Conservation (phyloP, 2,113 vertebrate genomes). For the Crotalus helleri region DNA sequence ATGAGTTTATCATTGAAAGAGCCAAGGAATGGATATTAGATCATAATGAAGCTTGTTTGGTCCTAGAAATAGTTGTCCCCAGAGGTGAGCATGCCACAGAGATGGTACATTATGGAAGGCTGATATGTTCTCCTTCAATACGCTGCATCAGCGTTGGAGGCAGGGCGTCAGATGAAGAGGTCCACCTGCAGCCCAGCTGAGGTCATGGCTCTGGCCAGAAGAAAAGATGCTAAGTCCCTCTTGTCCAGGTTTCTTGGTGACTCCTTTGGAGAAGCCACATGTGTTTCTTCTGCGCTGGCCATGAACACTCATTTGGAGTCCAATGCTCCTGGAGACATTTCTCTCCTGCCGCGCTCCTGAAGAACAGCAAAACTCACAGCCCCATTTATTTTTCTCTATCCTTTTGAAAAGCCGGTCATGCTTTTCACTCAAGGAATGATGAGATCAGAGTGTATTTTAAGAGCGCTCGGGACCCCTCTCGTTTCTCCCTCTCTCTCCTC, state of each 20-base stretch:
- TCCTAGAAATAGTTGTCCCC: slow-evolving; percentile 8
- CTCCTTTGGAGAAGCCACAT: background rate
- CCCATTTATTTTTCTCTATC: slow-evolving; percentile 44
- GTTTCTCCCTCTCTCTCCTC: background rate
- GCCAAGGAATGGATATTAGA: slow-evolving; percentile 18
- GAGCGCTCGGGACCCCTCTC: slow-evolving; percentile 38
- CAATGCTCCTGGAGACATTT: background rate
- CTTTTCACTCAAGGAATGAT: slow-evolving; percentile 53
- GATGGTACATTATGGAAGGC: background rate
- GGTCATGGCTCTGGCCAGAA: accelerated
- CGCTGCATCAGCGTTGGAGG: accelerated
- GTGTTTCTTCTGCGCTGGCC: background rate
- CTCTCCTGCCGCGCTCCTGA: accelerated
- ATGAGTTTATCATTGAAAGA: slow-evolving; percentile 24
- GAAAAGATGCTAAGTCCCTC: background rate
- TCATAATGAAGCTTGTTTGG: slow-evolving; percentile 10
- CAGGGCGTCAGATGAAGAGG: background rate
- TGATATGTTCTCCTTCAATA: background rate
- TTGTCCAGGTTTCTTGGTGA: background rate
- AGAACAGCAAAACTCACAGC: slow-evolving; percentile 48
- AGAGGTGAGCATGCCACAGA: background rate
- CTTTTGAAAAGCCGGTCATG: slow-evolving; percentile 10
- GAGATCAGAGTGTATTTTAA: slow-evolving; percentile 61
- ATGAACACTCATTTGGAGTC: background rate
- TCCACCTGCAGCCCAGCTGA: accelerated